These are phyloP conservation scores for Pycnonotus jocosus DNA, from an alignment of 2,113 vertebrate genomes.

Conservation along the genomic window DNA sequence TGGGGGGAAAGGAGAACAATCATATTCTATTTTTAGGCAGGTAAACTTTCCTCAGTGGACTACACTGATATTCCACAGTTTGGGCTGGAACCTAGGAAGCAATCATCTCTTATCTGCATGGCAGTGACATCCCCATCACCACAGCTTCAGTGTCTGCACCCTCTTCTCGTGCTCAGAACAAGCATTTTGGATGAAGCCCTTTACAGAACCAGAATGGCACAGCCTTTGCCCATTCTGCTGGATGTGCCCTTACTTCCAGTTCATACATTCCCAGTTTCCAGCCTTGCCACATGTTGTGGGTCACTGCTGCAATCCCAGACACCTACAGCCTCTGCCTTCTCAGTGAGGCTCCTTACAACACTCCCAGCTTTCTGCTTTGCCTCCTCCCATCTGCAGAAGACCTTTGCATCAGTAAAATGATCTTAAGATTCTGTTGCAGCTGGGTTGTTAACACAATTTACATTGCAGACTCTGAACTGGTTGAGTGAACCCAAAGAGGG, in stretches of 20 bases:
- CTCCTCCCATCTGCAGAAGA: neutral
- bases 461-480: neutral
- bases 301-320: neutral
- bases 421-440: neutral
- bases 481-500: neutral
- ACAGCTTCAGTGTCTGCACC: neutral
- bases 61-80: neutral
- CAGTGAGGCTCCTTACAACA: neutral
- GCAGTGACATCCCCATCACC: neutral
- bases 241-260: neutral
- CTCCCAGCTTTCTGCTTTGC: neutral
- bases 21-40: neutral
- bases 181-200: neutral
- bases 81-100: neutral
- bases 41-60: neutral
- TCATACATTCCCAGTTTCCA: neutral
- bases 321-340: neutral
- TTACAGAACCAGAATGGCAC: accelerated
- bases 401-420: neutral
- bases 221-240: neutral
- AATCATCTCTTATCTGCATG: neutral
- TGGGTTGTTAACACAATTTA: neutral
- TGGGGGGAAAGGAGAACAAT: neutral
- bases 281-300: neutral
- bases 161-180: neutral